These are phyloP conservation scores for Pipa parva DNA, from an alignment of 2,113 vertebrate species.

Conservation along the genomic window DNA sequence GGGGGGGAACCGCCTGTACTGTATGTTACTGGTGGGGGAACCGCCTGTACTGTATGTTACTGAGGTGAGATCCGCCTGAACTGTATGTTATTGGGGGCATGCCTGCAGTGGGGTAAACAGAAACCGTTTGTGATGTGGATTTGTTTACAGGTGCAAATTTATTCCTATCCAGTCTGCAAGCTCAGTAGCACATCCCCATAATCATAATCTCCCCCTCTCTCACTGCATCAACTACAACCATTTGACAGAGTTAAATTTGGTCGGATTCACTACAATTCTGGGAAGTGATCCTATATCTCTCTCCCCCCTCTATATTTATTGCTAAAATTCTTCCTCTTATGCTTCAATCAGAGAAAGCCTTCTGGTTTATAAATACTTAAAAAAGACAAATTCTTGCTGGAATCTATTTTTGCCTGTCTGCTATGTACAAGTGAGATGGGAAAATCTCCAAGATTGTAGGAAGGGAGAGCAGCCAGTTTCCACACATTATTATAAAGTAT, in stretches of 20 bases:
- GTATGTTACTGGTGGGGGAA: not conserved
- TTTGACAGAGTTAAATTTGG: slow-evolving; percentile 1
- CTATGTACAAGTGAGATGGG: slow-evolving; percentile 9
- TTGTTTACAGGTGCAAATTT: no score
- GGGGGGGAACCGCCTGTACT: not conserved
- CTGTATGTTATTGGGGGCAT: not conserved
- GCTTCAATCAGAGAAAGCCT: not conserved
- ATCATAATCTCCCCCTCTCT: no score
- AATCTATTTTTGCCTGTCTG: slow-evolving; percentile 32
- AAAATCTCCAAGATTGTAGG: not conserved
- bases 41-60: not conserved
- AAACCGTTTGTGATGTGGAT: no score
- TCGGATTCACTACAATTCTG: not conserved
- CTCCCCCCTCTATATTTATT: slow-evolving; percentile 7
- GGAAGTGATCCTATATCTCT: not conserved
- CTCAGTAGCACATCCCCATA: no score
- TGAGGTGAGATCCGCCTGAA: not conserved
- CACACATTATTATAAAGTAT: not conserved
- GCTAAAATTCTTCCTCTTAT: not conserved
- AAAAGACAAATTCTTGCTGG: not conserved
- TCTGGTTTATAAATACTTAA: slow-evolving; percentile 1
- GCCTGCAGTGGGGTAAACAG: no score
- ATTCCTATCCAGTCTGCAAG: no score
- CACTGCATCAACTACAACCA: no score
- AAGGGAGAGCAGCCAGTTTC: slow-evolving; percentile 5